Percentiles rank a stretch among this genome's conserved stretches.
Conservation (phyloP, 2,113 vertebrate species). For the Etia nguti region DNA sequence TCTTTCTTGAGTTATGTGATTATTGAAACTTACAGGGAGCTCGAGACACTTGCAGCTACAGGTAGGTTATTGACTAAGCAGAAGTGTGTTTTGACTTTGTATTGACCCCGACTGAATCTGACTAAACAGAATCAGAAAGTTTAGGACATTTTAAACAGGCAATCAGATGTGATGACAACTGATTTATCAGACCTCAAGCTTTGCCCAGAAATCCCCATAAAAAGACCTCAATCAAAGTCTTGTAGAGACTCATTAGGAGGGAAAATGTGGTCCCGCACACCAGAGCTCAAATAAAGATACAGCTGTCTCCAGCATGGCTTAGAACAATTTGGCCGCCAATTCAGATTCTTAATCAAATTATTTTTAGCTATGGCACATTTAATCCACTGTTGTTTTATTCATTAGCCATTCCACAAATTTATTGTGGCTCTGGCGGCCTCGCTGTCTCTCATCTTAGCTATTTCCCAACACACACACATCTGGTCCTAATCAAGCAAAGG, state of each 20-base stretch:
- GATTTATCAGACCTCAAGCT: constrained; percentile 40
- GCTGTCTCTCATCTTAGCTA: constrained; percentile 51
- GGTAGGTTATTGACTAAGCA: not conserved
- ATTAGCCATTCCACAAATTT: constrained; percentile 56
- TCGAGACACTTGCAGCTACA: not conserved
- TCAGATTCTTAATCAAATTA: constrained; percentile 59
- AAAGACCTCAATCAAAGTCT: constrained; percentile 21
- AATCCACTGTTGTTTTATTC: constrained; percentile 67
- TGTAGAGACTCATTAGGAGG: constrained; percentile 38
- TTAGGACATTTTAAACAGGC: constrained; percentile 43
- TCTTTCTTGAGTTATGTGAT: not conserved
- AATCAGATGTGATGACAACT: constrained; percentile 58
- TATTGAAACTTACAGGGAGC: not conserved
- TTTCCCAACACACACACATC: constrained; percentile 63
- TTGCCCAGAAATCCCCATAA: constrained; percentile 49
- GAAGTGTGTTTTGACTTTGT: not conserved
- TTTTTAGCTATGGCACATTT: constrained; percentile 64
- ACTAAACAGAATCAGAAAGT: constrained; percentile 15
- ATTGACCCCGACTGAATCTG: constrained; percentile 33
- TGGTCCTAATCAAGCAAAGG: constrained; percentile 48
- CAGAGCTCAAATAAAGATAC: constrained; percentile 47
- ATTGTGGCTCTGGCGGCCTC: constrained; percentile 53
- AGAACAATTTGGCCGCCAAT: constrained; percentile 25
- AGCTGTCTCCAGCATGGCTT: constrained; percentile 42
- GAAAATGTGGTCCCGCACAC: constrained; percentile 36